These are phyloP conservation scores for Eurypyga helias DNA, from an alignment of 2,113 vertebrate genomes.

Conservation along the genomic window DNA sequence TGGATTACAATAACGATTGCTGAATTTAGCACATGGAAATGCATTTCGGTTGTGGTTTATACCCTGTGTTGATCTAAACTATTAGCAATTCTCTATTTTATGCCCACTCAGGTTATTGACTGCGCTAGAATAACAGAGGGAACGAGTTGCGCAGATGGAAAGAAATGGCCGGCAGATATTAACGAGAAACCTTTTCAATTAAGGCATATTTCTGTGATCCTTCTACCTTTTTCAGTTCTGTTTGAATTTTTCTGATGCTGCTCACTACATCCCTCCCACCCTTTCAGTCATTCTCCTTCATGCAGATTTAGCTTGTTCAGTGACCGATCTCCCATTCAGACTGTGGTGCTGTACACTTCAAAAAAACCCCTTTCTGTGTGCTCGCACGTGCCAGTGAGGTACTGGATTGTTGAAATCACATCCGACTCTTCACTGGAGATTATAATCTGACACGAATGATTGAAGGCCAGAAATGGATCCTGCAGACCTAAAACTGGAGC, in stretches of 20 bases:
- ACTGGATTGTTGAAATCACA: conserved; percentile 26
- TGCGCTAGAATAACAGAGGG: not conserved
- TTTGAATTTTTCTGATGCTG: not conserved
- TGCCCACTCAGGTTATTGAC: not conserved
- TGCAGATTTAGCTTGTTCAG: conserved; percentile 9
- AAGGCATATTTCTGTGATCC: not conserved
- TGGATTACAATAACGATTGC: not conserved
- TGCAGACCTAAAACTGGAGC: not conserved
- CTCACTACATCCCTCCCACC: not conserved
- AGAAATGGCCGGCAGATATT: not conserved
- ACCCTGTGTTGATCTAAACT: not conserved
- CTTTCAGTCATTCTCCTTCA: not conserved
- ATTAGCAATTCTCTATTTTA: conserved; percentile 4
- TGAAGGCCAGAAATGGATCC: conserved; percentile 11
- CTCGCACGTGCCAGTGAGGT: not conserved
- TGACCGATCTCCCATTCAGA: not conserved
- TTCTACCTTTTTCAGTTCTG: not conserved
- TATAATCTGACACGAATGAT: conserved; percentile 12
- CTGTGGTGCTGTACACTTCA: not conserved
- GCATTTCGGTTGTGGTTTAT: not conserved
- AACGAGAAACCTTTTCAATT: not conserved
- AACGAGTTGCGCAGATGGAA: not conserved
- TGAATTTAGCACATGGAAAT: not conserved
- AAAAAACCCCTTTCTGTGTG: not conserved
- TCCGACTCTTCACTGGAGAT: not conserved